Percentiles rank a stretch among this genome's conserved stretches.
Conservation (phyloP, 2,888 invertebrate species). For the Acleris holmiana region DNA sequence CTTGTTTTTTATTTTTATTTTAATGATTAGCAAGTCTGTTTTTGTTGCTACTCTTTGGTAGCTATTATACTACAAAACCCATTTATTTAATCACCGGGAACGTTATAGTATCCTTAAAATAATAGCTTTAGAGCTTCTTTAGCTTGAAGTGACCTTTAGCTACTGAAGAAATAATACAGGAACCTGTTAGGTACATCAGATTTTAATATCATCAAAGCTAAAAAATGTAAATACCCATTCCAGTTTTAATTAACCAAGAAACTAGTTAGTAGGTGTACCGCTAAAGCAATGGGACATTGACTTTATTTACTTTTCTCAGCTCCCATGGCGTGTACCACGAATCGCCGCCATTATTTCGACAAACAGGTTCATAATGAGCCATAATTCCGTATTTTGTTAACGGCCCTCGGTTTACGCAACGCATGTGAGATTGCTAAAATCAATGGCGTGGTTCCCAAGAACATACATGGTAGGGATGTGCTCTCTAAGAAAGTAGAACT, state of each 20-base stretch:
- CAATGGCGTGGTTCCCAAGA: slow-evolving; percentile 30
- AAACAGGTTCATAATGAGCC: slow-evolving; percentile 37
- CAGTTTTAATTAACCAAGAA: slow-evolving; percentile 12
- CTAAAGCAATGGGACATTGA: slow-evolving; percentile 34
- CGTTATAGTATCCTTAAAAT: too few relatives aligned
- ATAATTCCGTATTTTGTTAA: slow-evolving; percentile 37
- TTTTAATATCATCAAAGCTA: background rate
- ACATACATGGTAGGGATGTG: slow-evolving; percentile 8
- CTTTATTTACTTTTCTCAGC: slow-evolving; percentile 28
- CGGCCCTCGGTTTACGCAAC: slow-evolving; percentile 32
- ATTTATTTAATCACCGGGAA: too few relatives aligned
- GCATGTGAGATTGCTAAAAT: slow-evolving; percentile 34
- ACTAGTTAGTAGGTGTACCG: slow-evolving; percentile 26
- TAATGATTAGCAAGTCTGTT: slow-evolving; percentile 1
- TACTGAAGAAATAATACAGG: too few relatives aligned
- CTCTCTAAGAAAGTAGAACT: slow-evolving; percentile 5
- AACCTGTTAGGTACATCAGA: too few relatives aligned
- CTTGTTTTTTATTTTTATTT: slow-evolving; percentile 27
- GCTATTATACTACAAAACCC: background rate
- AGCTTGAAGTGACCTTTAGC: too few relatives aligned
- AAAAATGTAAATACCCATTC: background rate
- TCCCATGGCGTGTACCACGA: slow-evolving; percentile 25
- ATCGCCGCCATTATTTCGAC: slow-evolving; percentile 33
- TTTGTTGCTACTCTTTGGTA: background rate
- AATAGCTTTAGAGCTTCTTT: too few relatives aligned